phyloP scores from a whole-genome alignment of 2,888 invertebrate species.

The Heteromurus nitidus region DNA sequence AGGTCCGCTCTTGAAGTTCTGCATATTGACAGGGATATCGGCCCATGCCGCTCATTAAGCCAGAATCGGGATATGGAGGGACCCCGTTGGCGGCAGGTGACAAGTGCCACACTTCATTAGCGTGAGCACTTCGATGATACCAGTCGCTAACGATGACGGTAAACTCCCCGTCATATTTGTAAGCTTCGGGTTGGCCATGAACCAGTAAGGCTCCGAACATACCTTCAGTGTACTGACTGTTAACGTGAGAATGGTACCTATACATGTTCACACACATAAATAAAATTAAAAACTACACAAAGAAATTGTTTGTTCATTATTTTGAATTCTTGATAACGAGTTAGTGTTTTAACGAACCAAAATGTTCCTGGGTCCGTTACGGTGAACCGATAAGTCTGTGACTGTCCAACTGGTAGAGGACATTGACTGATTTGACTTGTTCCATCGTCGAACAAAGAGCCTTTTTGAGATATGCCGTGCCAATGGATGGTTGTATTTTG shows the following conservation, averaged over 20 bases:
- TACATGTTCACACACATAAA: not conserved
- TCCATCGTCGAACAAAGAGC: slow-evolving; percentile 67
- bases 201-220: slow-evolving; percentile 65
- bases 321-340: not conserved
- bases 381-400: slow-evolving; percentile 54
- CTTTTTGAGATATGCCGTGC: slow-evolving; percentile 65
- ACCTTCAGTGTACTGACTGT: slow-evolving; percentile 68
- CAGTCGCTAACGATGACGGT: slow-evolving; percentile 65
- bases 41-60: slow-evolving; percentile 66
- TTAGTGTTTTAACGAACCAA: slow-evolving; percentile 58
- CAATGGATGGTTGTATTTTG: slow-evolving; percentile 68
- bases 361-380: slow-evolving; percentile 66
- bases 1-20: slow-evolving; percentile 24
- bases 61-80: slow-evolving; percentile 65
- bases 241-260: slow-evolving; percentile 67
- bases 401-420: slow-evolving; percentile 50
- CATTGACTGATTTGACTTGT: slow-evolving; percentile 65
- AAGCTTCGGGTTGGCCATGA: slow-evolving; percentile 35
- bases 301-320: not conserved
- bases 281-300: not conserved
- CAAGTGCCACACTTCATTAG: slow-evolving; percentile 50
- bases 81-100: slow-evolving; percentile 30
- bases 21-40: slow-evolving; percentile 63
- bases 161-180: slow-evolving; percentile 58
- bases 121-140: slow-evolving; percentile 44